Evolutionary conservation across 1,140 invertebrate species (phyloP).

Genomic region (Dysdera silvatica): DNA sequence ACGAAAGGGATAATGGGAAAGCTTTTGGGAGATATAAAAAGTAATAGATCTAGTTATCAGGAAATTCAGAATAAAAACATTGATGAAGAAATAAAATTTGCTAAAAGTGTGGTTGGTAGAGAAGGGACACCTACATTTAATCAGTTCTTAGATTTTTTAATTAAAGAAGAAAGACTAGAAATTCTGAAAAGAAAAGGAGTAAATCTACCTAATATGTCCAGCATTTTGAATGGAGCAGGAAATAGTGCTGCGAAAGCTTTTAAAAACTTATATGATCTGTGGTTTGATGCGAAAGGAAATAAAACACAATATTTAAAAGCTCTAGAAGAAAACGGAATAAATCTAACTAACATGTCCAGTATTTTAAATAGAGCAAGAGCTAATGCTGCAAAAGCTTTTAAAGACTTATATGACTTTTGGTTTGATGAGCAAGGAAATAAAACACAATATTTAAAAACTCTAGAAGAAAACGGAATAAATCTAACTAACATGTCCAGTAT

Average conservation of each 20-base stretch:
- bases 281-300: too few species aligned
- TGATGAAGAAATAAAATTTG: conserved; percentile 15
- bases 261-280: too few species aligned
- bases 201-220: neutral
- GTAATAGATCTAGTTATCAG: conserved; percentile 18
- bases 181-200: conserved; percentile 6
- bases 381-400: too few species aligned
- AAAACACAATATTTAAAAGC: too few species aligned
- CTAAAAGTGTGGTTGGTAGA: conserved; percentile 10
- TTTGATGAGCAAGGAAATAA: too few species aligned
- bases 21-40: conserved; percentile 16
- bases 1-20: conserved; percentile 13
- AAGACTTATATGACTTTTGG: too few species aligned
- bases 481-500: neutral
- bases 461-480: neutral
- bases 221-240: too few species aligned
- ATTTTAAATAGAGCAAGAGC: too few species aligned
- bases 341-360: too few species aligned
- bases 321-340: too few species aligned
- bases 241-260: too few species aligned
- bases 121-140: conserved; percentile 3
- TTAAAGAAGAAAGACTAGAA: conserved; percentile 11
- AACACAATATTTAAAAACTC: neutral
- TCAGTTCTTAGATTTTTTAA: conserved; percentile 14
- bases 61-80: conserved; percentile 2